phyloP scores from a whole-genome alignment of 2,888 invertebrate genomes.

The Drosophila dives region DNA sequence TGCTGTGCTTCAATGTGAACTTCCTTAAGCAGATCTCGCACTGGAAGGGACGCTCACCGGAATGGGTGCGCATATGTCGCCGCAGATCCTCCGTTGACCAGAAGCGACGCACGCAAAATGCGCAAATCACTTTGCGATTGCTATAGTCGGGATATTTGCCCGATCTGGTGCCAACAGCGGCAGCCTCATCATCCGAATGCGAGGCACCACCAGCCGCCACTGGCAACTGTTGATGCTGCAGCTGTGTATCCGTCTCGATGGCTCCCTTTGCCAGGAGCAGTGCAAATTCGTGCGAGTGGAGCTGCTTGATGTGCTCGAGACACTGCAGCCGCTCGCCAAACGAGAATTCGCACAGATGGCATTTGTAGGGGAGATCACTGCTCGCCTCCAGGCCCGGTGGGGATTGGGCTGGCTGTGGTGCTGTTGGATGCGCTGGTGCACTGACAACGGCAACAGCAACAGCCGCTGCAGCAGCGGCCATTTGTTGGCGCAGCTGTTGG shows the following conservation, averaged over 20 bases:
- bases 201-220: not conserved
- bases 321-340: constrained; percentile 92
- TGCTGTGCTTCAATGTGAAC: constrained; percentile 97
- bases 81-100: constrained; percentile 97
- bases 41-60: constrained; percentile 95
- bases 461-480: constrained; percentile 34
- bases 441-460: constrained; percentile 6
- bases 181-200: constrained; percentile 83
- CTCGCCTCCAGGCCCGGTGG: constrained; percentile 2
- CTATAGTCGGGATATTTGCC: constrained; percentile 95
- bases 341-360: constrained; percentile 95
- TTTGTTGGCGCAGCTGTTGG: constrained; percentile 85
- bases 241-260: constrained; percentile 85
- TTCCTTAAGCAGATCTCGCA: constrained; percentile 95
- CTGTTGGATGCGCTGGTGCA: not conserved
- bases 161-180: constrained; percentile 84
- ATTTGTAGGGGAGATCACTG: constrained; percentile 92
- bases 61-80: constrained; percentile 97
- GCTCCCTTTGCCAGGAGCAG: constrained; percentile 93
- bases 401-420: not conserved
- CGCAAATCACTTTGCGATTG: constrained; percentile 95
- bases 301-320: constrained; percentile 91
- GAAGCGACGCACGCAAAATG: constrained; percentile 96
- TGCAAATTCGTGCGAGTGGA: constrained; percentile 92
- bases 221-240: constrained; percentile 10